These are phyloP conservation scores for Hoplodrina blanda DNA, from an alignment of 2,888 invertebrate species.

Conservation along the genomic window DNA sequence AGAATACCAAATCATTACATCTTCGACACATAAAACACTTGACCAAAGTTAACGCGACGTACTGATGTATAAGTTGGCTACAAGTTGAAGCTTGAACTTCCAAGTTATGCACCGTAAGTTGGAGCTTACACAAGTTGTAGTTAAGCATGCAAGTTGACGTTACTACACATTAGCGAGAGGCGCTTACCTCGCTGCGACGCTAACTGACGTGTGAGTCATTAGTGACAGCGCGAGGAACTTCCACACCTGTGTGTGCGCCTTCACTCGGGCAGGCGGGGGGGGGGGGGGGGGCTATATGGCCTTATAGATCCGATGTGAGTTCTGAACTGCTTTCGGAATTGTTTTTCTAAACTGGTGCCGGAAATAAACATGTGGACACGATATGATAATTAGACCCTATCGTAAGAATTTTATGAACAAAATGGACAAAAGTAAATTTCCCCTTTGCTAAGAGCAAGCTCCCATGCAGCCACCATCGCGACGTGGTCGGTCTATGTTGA, in stretches of 20 bases:
- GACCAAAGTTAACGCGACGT: not conserved
- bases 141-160: conserved; percentile 30
- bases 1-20: not conserved
- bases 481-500: too few relatives aligned
- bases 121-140: conserved; percentile 11
- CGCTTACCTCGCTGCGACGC: conserved; percentile 30
- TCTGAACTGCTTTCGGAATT: not conserved
- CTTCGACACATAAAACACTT: not conserved
- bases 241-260: too few relatives aligned
- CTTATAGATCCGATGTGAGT: not conserved
- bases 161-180: conserved; percentile 31
- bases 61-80: not conserved
- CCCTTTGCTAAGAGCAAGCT: not conserved
- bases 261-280: too few relatives aligned
- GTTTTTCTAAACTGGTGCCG: too few relatives aligned
- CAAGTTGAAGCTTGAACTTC: conserved; percentile 1
- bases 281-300: not conserved
- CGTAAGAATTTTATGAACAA: too few relatives aligned
- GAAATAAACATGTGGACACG: too few relatives aligned
- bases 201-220: conserved; percentile 40
- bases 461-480: too few relatives aligned
- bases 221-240: conserved; percentile 10
- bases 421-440: too few relatives aligned
- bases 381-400: too few relatives aligned
- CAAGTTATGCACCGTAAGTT: conserved; percentile 18